These are phyloP conservation scores for Diadegma fenestrale DNA, from an alignment of 2,888 invertebrate genomes.

Conservation along the genomic window DNA sequence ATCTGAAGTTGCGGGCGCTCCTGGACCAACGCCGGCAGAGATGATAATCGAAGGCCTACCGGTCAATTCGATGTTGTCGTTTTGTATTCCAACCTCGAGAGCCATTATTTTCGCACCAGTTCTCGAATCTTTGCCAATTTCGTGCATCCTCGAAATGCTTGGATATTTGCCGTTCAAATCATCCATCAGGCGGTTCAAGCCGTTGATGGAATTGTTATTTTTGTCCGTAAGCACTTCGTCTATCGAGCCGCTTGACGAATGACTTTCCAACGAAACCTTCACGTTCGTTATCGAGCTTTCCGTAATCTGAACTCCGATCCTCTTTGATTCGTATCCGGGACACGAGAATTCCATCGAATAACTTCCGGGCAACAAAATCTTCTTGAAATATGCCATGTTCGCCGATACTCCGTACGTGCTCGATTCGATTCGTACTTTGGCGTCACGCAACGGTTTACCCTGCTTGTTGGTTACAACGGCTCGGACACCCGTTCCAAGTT, in stretches of 20 bases:
- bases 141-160: conserved; percentile 77
- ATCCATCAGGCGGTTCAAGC: conserved; percentile 74
- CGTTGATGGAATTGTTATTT: conserved; percentile 34
- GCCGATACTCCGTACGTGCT: conserved; percentile 88
- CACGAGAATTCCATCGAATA: conserved; percentile 88
- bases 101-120: conserved; percentile 75
- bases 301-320: conserved; percentile 84
- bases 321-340: conserved; percentile 87
- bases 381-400: conserved; percentile 90
- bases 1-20: conserved; percentile 79
- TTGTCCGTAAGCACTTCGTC: conserved; percentile 37
- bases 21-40: conserved; percentile 78
- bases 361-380: conserved; percentile 89
- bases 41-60: conserved; percentile 79
- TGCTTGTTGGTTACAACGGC: conserved; percentile 87
- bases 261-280: conserved; percentile 77
- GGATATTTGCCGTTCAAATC: conserved; percentile 79
- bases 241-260: conserved; percentile 43
- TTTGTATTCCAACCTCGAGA: conserved; percentile 77
- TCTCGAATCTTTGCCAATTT: conserved; percentile 74
- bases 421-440: conserved; percentile 89
- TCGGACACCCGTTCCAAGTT: conserved; percentile 79
- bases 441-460: conserved; percentile 89
- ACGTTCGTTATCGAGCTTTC: conserved; percentile 83
- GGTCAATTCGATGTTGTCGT: conserved; percentile 63